Percentiles rank a stretch among this genome's conserved stretches.
phyloP scores from a whole-genome alignment of 2,113 vertebrate genomes.

The Heterotilapia buettikoferi region DNA sequence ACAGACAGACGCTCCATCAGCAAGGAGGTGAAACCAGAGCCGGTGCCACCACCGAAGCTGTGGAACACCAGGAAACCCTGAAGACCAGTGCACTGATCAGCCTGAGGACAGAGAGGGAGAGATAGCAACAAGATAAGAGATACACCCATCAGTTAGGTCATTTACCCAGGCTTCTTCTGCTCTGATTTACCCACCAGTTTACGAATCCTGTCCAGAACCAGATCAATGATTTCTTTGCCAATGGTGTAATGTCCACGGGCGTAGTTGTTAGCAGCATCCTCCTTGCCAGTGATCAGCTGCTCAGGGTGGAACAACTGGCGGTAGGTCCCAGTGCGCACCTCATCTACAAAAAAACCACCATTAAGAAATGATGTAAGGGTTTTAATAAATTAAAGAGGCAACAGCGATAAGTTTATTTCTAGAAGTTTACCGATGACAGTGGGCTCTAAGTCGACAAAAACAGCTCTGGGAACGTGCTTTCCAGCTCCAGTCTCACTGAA shows the following conservation, averaged over 20 bases:
- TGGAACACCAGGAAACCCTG: conserved; percentile 72
- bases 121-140: fast-evolving
- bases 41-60: conserved; percentile 76
- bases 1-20: conserved; percentile 91
- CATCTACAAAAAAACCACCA: conserved; percentile 44
- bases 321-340: conserved; percentile 77
- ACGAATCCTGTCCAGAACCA: conserved; percentile 79
- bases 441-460: conserved; percentile 72
- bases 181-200: conserved; percentile 70
- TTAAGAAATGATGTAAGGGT: background rate
- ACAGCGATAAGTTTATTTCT: background rate
- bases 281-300: conserved; percentile 71
- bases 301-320: conserved; percentile 70
- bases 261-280: conserved; percentile 72
- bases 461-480: conserved; percentile 73
- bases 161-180: background rate
- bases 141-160: background rate
- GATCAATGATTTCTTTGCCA: conserved; percentile 83
- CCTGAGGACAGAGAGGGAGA: conserved; percentile 1
- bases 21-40: conserved; percentile 79
- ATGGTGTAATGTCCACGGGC: conserved; percentile 85
- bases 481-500: conserved; percentile 73
- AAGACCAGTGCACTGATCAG: conserved; percentile 55
- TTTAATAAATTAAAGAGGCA: background rate
- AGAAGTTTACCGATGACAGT: conserved; percentile 65